Base-by-base conservation (phyloP, 2,113 vertebrate species). In the Varanus salvator region DNA sequence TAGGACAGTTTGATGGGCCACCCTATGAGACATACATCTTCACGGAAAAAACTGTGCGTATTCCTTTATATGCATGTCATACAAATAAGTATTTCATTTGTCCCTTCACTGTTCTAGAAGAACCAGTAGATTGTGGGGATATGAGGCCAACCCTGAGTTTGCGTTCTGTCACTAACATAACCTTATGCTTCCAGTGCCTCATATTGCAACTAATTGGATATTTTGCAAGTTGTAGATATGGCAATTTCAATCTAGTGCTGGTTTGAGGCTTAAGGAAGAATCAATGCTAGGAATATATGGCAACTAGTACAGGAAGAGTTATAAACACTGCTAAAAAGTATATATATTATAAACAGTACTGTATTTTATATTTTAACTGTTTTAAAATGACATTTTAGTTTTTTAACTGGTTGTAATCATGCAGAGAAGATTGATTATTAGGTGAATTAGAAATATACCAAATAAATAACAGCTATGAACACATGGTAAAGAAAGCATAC, bases 1-100 rank as follows among this genome's bases (percentile, higher is more conserved):
- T 50, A 52, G 72, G 11, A 90, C 14, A 12, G 75, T 78, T 84
- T 0, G 0, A 0, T 0, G 64, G 0, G 0, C 44, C 83, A 31
- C 15, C 27, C 50, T 44, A 3, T 0, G 0, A 11, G 85, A 31
- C n/a, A 12, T 78, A 89, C 54, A 4, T n/a, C 38, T 48, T 68
- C 74, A 0, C 0, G 12, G 80, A 38, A 25, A 31, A 6, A 19
- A 3, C 8, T 0, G 0, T 1, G 9, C 85, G n/a, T 57, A 38
- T 34, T 80, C n/a, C 54, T 75, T 14, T 21, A 21, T 80, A 25
- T 1, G 34, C 86, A 44, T 7, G 88, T 17, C 0, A 57, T 44
- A 57, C 9, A 0, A 85, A 52, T 34, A 14, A 25, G 48, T 25
- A 38, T 87, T 52, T 72, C 57, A 50, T 90, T 34, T 15, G 84